Conservation (phyloP, 2,888 invertebrate species). For the Apotomis turbidana region DNA sequence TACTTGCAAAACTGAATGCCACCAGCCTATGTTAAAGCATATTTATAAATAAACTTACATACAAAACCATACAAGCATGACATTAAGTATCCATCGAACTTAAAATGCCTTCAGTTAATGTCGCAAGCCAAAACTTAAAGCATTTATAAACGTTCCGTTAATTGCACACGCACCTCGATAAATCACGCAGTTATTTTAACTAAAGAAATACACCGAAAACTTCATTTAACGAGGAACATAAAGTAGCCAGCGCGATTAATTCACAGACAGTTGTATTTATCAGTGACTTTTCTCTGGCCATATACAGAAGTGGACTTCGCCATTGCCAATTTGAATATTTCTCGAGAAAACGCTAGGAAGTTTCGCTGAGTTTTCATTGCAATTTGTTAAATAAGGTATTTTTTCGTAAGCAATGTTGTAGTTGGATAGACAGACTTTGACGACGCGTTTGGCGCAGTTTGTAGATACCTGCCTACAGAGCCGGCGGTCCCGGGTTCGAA, state of each 20-base stretch:
- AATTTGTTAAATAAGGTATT: background rate
- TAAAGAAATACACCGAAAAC: slow-evolving; percentile 20
- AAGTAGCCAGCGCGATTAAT: slow-evolving; percentile 42
- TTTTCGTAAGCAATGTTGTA: too few relatives aligned
- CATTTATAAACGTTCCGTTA: slow-evolving; percentile 19
- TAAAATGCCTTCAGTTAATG: slow-evolving; percentile 8
- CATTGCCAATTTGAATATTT: background rate
- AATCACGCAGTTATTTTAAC: slow-evolving; percentile 28
- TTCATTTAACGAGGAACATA: slow-evolving; percentile 14
- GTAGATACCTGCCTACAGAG: too few relatives aligned
- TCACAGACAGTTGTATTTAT: slow-evolving; percentile 49
- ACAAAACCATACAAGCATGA: background rate
- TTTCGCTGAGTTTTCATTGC: background rate
- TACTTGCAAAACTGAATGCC: too few relatives aligned
- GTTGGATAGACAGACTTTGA: too few relatives aligned
- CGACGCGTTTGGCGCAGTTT: too few relatives aligned
- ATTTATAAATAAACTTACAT: background rate
- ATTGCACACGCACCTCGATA: slow-evolving; percentile 22
- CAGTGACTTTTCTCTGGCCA: slow-evolving; percentile 49
- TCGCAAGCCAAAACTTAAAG: background rate
- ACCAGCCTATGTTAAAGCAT: too few relatives aligned
- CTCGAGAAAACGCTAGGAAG: background rate
- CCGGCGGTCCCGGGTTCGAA: too few relatives aligned
- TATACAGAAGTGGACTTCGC: slow-evolving; percentile 32
- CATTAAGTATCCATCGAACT: background rate